Conservation (phyloP, 1,140 invertebrate species). For the Centruroides vittatus region DNA sequence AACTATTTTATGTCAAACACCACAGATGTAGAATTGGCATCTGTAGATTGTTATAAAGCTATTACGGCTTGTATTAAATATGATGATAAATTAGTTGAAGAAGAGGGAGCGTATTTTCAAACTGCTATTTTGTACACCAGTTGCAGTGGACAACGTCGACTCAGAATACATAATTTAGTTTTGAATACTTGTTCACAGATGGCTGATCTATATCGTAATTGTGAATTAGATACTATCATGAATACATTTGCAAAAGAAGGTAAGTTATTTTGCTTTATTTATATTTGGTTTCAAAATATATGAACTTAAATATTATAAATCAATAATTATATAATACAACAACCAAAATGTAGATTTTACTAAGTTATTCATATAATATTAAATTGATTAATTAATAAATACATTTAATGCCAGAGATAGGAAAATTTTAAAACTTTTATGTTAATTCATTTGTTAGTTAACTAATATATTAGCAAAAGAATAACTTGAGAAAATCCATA, state of each 20-base stretch:
- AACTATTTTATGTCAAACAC: constrained; percentile 99
- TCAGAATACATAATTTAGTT: constrained; percentile 84
- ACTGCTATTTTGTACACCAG: constrained; percentile 91
- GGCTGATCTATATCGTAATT: constrained; percentile 80
- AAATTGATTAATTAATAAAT: too few relatives aligned
- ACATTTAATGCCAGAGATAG: too few relatives aligned
- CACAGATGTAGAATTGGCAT: constrained; percentile 89
- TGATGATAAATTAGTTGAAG: constrained; percentile 91
- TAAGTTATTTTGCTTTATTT: constrained; percentile 23
- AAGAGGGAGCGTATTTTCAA: constrained; percentile 81
- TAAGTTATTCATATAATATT: too few relatives aligned
- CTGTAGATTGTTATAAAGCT: constrained; percentile 71
- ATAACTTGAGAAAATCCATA: too few relatives aligned
- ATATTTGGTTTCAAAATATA: neutral
- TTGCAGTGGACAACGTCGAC: constrained; percentile 68
- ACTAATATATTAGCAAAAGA: too few relatives aligned
- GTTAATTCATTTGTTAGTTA: too few relatives aligned
- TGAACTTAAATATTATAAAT: neutral
- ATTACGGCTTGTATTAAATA: constrained; percentile 93
- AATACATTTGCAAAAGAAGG: constrained; percentile 89
- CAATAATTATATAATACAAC: too few relatives aligned
- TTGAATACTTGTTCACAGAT: constrained; percentile 79
- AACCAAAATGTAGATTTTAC: too few relatives aligned
- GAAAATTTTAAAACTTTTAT: too few relatives aligned
- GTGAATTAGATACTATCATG: constrained; percentile 85